These are phyloP conservation scores for Trissonchulus latispiculum DNA, from an alignment of 2,888 invertebrate species.

Conservation along the genomic window DNA sequence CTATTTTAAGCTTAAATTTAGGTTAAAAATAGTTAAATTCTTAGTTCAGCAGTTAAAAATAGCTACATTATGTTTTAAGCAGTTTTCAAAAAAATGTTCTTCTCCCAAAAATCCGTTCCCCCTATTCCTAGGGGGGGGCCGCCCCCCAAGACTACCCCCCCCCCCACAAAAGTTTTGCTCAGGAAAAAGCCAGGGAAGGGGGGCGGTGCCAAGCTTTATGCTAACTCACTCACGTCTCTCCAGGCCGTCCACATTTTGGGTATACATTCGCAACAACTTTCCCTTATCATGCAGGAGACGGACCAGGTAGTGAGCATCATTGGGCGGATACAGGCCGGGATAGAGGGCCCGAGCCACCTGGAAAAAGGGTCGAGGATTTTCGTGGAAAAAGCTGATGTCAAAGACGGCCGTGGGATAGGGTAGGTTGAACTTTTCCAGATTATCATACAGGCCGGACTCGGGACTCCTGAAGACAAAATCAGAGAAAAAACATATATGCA, in stretches of 20 bases:
- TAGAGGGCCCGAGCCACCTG: slow-evolving; percentile 48
- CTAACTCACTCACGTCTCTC: slow-evolving; percentile 48
- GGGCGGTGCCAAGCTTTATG: no score
- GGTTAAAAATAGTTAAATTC: no score
- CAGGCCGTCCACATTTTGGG: slow-evolving; percentile 49
- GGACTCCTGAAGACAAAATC: slow-evolving; percentile 75
- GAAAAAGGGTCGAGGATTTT: slow-evolving; percentile 47
- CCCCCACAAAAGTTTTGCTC: no score
- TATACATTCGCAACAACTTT: slow-evolving; percentile 46
- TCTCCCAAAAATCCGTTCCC: no score
- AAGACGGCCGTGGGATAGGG: slow-evolving; percentile 85
- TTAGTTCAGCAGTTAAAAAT: no score
- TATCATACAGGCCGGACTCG: slow-evolving; percentile 76
- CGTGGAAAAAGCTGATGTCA: slow-evolving; percentile 66
- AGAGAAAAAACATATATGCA: no score
- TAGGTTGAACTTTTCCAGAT: slow-evolving; percentile 75
- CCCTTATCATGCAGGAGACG: slow-evolving; percentile 45
- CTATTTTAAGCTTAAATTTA: no score
- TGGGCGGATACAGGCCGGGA: slow-evolving; percentile 48
- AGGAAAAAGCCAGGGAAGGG: no score
- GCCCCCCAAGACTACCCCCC: no score
- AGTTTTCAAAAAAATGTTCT: no score
- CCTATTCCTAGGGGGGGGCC: no score
- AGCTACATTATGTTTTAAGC: no score
- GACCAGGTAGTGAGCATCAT: slow-evolving; percentile 47